A percentile compares a stretch with the other conserved stretches of the same genome.
phyloP scores from a whole-genome alignment of 1,140 invertebrate genomes.

The Lysiphlebus fabarum region DNA sequence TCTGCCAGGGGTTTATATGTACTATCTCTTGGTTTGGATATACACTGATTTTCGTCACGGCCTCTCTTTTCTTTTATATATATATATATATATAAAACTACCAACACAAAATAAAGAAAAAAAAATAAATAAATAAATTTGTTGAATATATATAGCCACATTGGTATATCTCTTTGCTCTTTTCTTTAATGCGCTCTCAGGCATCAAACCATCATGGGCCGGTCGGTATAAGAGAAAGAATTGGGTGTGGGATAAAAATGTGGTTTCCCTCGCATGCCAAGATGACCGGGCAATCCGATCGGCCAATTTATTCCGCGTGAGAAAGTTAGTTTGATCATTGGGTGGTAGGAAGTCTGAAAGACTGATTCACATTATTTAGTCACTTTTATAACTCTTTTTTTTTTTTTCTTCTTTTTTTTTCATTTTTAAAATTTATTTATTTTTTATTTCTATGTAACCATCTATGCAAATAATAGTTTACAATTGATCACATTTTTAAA shows the following conservation, averaged over 20 bases:
- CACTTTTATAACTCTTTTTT: too few species aligned
- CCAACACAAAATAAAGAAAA: too few species aligned
- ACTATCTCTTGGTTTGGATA: too few species aligned
- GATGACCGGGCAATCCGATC: conserved; percentile 15
- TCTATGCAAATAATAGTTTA: too few species aligned
- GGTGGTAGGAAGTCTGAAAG: too few species aligned
- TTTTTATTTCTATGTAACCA: background rate
- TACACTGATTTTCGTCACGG: conserved; percentile 22
- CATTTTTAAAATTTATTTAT: background rate
- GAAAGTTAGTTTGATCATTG: conserved; percentile 16
- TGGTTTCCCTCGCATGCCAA: conserved; percentile 15
- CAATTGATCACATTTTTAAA: too few species aligned
- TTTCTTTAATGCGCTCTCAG: too few species aligned
- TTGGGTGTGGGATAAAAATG: conserved; percentile 26
- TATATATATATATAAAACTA: background rate
- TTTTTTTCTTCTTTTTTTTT: too few species aligned
- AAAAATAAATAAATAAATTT: too few species aligned
- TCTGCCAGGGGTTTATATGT: conserved; percentile 11
- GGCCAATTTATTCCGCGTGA: conserved; percentile 26
- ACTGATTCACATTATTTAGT: conserved; percentile 6
- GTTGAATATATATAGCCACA: background rate
- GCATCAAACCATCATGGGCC: too few species aligned
- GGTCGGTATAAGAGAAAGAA: background rate
- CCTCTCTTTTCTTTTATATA: conserved; percentile 1
- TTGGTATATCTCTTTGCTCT: background rate